These are phyloP conservation scores for Microtus richardsoni DNA, from an alignment of 2,113 vertebrate genomes.

Conservation along the genomic window DNA sequence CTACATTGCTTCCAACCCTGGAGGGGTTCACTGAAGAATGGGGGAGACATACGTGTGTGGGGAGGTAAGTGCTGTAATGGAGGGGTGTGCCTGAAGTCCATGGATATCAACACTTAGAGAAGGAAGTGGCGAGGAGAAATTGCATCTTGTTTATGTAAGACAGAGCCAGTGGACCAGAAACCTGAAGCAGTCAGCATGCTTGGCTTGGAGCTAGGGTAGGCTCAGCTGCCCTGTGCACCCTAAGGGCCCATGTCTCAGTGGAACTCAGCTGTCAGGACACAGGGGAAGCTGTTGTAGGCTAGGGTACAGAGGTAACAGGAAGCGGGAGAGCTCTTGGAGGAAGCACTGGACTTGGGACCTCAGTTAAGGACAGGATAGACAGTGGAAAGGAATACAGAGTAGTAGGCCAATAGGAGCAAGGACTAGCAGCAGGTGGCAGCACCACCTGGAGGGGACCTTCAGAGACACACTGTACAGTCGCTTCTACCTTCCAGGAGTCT, in stretches of 20 bases:
- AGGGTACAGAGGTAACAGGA: not conserved
- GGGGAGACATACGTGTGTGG: not conserved
- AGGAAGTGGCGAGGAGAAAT: not conserved
- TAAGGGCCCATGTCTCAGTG: not conserved
- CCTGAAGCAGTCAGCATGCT: not conserved
- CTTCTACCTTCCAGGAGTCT: not conserved
- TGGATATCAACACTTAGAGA: not conserved
- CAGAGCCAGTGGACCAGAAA: not conserved
- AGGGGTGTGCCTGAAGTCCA: not conserved
- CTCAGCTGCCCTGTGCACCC: not conserved
- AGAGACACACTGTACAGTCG: not conserved
- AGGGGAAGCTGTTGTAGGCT: not conserved
- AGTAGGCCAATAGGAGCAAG: not conserved
- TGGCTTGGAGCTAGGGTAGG: not conserved
- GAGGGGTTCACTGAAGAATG: not conserved
- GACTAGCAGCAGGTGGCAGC: not conserved
- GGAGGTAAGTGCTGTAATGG: not conserved
- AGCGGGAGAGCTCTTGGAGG: not conserved
- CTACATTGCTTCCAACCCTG: not conserved
- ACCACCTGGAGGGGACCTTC: rapidly evolving
- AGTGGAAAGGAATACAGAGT: not conserved
- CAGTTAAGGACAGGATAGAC: not conserved
- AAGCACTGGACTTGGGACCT: not conserved
- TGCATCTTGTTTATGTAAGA: not conserved
- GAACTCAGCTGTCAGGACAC: not conserved